Conservation (phyloP, 2,888 invertebrate genomes). For the Parnassius mnemosyne region DNA sequence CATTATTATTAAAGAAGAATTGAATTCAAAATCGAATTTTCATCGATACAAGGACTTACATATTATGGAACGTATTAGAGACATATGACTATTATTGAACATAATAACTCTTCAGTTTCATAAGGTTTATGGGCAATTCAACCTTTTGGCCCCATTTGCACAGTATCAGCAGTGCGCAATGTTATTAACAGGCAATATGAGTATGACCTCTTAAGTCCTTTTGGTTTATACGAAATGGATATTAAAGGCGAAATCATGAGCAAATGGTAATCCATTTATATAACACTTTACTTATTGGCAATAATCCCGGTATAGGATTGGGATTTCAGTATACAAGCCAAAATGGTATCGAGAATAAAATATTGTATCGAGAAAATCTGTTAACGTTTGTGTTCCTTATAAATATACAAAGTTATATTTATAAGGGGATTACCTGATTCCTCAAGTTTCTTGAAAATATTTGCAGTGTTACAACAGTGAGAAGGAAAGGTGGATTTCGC, state of each 20-base stretch:
- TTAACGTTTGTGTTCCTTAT: no score
- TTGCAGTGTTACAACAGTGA: no score
- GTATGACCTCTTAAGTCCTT: slow-evolving; percentile 21
- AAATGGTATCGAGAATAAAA: no score
- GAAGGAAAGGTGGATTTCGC: no score
- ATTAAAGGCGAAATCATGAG: slow-evolving; percentile 20
- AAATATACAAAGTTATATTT: no score
- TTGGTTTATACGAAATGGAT: slow-evolving; percentile 17
- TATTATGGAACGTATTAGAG: slow-evolving; percentile 23
- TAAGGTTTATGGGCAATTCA: slow-evolving; percentile 28
- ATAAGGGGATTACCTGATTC: no score
- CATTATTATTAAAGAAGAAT: not conserved
- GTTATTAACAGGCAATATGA: slow-evolving; percentile 25
- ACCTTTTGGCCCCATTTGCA: slow-evolving; percentile 27
- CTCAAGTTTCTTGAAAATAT: no score
- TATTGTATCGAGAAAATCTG: no score
- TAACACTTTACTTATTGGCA: not conserved
- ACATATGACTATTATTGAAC: slow-evolving; percentile 25
- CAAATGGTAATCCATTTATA: slow-evolving; percentile 8
- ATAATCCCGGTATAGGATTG: no score
- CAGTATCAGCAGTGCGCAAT: slow-evolving; percentile 22
- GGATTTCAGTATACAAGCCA: no score
- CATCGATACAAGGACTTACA: not conserved
- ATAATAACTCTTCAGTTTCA: slow-evolving; percentile 28
- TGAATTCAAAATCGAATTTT: slow-evolving; percentile 2